Percentiles rank a stretch among this genome's conserved stretches.
Evolutionary conservation across 2,888 invertebrate genomes (phyloP).

Genomic region (Cepaea hortensis): DNA sequence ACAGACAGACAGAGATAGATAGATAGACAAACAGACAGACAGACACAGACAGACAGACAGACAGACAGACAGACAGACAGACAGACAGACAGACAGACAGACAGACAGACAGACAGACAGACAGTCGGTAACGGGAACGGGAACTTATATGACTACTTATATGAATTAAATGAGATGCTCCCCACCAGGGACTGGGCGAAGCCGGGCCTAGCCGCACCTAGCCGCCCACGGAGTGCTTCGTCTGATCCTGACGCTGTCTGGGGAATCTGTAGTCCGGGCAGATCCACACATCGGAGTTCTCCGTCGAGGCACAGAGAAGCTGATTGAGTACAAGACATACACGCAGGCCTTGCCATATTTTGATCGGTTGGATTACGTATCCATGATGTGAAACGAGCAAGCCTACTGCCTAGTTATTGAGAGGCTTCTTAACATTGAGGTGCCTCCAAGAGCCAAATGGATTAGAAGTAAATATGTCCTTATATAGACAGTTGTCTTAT

Average conservation of each 20-base stretch:
- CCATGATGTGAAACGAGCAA: conserved; percentile 99
- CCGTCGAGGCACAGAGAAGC: conserved; percentile 97
- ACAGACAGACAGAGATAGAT: too few relatives aligned
- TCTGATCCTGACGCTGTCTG: conserved; percentile 88
- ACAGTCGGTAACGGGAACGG: too few relatives aligned
- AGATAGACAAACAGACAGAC: too few relatives aligned
- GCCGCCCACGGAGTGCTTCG: conserved; percentile 95
- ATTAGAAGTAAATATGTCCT: conserved; percentile 80
- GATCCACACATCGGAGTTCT: conserved; percentile 98
- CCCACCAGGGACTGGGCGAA: too few relatives aligned
- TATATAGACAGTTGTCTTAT: too few relatives aligned
- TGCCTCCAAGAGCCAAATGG: conserved; percentile 95
- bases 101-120: too few relatives aligned
- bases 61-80: too few relatives aligned
- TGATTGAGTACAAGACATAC: conserved; percentile 99
- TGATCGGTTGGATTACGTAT: conserved; percentile 97
- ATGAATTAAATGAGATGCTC: too few relatives aligned
- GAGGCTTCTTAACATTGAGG: conserved; percentile 94
- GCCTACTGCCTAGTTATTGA: conserved; percentile 96
- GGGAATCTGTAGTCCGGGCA: conserved; percentile 90
- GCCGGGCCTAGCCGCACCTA: too few relatives aligned
- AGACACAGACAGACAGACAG: too few relatives aligned
- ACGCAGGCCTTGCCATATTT: conserved; percentile 95
- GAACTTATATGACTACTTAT: too few relatives aligned
- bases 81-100: too few relatives aligned